Evolutionary conservation across 2,888 invertebrate genomes (phyloP).

Genomic region (Ectemnius cavifrons): DNA sequence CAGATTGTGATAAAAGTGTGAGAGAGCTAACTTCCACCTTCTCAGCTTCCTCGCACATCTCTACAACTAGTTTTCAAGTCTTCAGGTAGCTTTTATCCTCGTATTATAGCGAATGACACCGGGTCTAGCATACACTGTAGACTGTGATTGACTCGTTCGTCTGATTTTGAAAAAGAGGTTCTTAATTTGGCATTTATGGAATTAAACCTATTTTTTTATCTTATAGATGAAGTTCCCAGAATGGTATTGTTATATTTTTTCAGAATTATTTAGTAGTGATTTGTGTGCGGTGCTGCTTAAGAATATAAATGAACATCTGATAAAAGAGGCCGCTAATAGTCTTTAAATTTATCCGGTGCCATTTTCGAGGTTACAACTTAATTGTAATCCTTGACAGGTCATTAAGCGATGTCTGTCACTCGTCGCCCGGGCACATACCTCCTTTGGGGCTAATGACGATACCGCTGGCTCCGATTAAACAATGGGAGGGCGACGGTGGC

Average conservation of each 20-base stretch:
- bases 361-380: conserved; percentile 49
- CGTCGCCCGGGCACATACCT: conserved; percentile 24
- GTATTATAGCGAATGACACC: conserved; percentile 14
- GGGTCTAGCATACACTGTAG: conserved; percentile 22
- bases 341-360: conserved; percentile 63
- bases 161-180: not conserved
- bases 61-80: too few relatives aligned
- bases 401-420: conserved; percentile 53
- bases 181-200: too few relatives aligned
- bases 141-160: too few relatives aligned
- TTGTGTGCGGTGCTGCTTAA: too few relatives aligned
- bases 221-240: too few relatives aligned
- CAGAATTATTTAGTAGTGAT: too few relatives aligned
- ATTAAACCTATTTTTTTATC: too few relatives aligned
- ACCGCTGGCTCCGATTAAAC: conserved; percentile 27
- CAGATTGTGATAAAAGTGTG: conserved; percentile 53
- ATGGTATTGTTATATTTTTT: too few relatives aligned
- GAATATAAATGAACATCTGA: too few relatives aligned
- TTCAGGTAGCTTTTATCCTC: conserved; percentile 45
- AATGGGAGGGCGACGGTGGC: conserved; percentile 15
- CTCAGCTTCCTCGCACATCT: too few relatives aligned
- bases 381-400: conserved; percentile 59
- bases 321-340: too few relatives aligned
- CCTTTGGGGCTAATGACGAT: conserved; percentile 20
- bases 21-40: conserved; percentile 39